These are phyloP conservation scores for Drosophila athabasca DNA, from an alignment of 1,140 invertebrate species.

Conservation along the genomic window DNA sequence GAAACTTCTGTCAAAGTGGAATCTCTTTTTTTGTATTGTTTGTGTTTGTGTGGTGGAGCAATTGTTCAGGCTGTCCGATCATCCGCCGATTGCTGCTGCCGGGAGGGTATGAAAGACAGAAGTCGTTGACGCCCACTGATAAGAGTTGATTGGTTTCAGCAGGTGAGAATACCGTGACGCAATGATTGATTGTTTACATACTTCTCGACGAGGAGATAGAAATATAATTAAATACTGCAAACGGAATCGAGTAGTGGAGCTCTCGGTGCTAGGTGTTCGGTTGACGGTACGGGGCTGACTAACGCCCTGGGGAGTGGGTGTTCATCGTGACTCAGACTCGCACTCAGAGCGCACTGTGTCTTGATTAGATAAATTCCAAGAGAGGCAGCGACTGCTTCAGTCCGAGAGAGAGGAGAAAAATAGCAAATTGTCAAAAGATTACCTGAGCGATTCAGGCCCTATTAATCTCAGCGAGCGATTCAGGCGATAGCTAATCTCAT, in stretches of 20 bases:
- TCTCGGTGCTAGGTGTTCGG: constrained; percentile 1
- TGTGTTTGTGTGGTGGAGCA: too few species aligned
- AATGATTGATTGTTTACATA: too few species aligned
- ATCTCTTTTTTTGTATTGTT: too few species aligned
- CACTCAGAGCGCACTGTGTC: constrained; percentile 2
- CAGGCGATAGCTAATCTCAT: constrained; percentile 12
- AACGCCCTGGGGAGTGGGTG: not conserved
- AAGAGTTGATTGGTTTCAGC: too few species aligned
- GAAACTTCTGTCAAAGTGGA: too few species aligned
- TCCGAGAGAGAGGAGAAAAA: not conserved
- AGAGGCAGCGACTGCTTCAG: not conserved
- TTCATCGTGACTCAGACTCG: constrained; percentile 23
- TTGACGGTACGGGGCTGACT: constrained; percentile 21
- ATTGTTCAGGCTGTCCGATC: too few species aligned
- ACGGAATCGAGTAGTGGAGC: not conserved
- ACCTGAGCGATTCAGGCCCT: not conserved
- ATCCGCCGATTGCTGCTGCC: too few species aligned
- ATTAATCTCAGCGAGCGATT: too few species aligned
- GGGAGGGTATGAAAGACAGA: too few species aligned
- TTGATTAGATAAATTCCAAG: constrained; percentile 44
- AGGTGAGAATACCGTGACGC: too few species aligned
- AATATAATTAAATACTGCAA: not conserved
- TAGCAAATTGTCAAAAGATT: not conserved
- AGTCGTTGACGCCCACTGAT: too few species aligned
- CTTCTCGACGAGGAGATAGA: too few species aligned